Evolutionary conservation across 1,140 invertebrate genomes (phyloP), one percentile per base, ranked within the genome.

Genomic region (Ganaspis sp.): DNA sequence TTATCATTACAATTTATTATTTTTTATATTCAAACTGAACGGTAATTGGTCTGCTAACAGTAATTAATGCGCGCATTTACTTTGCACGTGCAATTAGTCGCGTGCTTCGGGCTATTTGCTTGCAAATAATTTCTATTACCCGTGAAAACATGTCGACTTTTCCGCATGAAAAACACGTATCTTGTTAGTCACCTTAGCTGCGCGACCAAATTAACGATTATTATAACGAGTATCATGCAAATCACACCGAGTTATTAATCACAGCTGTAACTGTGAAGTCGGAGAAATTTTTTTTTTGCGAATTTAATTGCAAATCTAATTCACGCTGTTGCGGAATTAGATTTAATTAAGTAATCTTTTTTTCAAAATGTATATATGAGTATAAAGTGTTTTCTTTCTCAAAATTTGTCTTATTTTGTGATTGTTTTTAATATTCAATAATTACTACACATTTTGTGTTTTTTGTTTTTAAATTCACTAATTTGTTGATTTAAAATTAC

Each of bases 1-100:
- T 83, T 83, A 83, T 78, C 76, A 76, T 80, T 78, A 78, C 71
- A 70, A 81, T 83, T 78, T 80, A 78, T 78, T 80, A 75, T 80
- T 76, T n/a, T 64, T 45, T 72, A 69, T 76, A 64, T 64, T 64
- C 79, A 72, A 53, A 69, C 78, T 76, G 72, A 73, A 72, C 4
- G 70, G 81, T 83, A 81, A 83, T 79, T 81, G 79, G 74, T 78
- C 78, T 79, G 81, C 12, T 15, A 64, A 64, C 23, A 64, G 23
- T 64, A 64, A 64, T 83, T 80, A 78, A 83, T 83, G 78, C n/a
- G 4, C n/a, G n/a, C n/a, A 72, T 74, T 76, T 79, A 77, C 70
- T 81, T 76, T 78, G 79, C 45, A 42, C 49, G 26, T 38, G 34
- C 45, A 73, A 49, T 54, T 73, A 73, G 37, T 76, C 53, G 74